Evolutionary conservation across 2,113 vertebrate species (phyloP).

Genomic region (Herpetotheres cachinnans): DNA sequence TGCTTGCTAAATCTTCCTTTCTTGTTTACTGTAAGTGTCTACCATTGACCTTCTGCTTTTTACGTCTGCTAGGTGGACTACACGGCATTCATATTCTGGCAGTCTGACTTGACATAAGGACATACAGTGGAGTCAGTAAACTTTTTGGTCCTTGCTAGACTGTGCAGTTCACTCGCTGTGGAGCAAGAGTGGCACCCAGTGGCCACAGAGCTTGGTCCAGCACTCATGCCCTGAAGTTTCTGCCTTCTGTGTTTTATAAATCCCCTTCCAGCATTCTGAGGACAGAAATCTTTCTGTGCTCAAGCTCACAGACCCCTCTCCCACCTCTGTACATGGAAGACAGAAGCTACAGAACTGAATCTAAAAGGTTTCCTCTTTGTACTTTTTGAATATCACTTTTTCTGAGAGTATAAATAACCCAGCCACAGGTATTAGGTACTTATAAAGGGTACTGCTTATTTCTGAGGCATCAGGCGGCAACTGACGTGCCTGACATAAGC

Average conservation of each 20-base stretch:
- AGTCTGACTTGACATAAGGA: slow-evolving; percentile 16
- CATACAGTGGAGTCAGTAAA: slow-evolving; percentile 7
- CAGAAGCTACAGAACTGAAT: not conserved
- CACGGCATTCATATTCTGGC: not conserved
- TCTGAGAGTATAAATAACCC: not conserved
- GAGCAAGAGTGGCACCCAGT: slow-evolving; percentile 74
- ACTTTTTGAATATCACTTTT: not conserved
- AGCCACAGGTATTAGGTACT: not conserved
- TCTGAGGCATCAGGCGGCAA: not conserved
- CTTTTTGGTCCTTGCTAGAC: not conserved
- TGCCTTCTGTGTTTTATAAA: not conserved
- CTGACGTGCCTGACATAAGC: not conserved
- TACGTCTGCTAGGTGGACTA: slow-evolving; percentile 16
- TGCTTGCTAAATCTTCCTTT: slow-evolving; percentile 1
- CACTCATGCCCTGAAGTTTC: not conserved
- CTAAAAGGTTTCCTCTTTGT: not conserved
- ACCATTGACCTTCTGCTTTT: slow-evolving; percentile 65
- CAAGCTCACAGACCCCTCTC: not conserved
- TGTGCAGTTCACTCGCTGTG: not conserved
- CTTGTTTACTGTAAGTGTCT: slow-evolving; percentile 15
- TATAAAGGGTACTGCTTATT: not conserved
- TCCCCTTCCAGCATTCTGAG: not conserved
- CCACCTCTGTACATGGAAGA: not conserved
- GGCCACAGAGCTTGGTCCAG: not conserved
- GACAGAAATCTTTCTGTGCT: not conserved